phyloP scores from a whole-genome alignment of 2,888 invertebrate genomes.

The Lycocerus yunnanus region DNA sequence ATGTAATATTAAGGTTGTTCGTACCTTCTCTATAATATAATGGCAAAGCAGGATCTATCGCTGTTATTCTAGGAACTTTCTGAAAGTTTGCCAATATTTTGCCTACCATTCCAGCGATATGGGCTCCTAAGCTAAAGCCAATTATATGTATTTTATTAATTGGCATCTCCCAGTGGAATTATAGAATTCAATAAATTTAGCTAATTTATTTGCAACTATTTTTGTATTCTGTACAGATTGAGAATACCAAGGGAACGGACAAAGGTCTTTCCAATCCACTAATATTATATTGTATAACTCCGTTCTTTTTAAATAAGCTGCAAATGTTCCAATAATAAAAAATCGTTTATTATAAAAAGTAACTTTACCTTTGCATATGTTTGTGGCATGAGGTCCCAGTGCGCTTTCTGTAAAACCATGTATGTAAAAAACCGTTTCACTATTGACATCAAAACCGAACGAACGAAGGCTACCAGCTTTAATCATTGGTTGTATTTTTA shows the following conservation, averaged over 20 bases:
- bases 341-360: neutral
- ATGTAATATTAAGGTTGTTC: neutral
- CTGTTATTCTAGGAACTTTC: neutral
- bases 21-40: neutral
- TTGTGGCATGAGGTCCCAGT: neutral
- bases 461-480: neutral
- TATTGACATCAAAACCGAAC: neutral
- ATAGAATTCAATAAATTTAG: neutral
- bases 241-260: neutral
- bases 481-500: neutral
- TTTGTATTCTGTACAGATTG: neutral
- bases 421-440: constrained; percentile 1
- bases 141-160: neutral
- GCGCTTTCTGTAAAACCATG: constrained; percentile 6
- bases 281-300: neutral
- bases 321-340: neutral
- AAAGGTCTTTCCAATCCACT: neutral
- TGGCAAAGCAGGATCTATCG: neutral
- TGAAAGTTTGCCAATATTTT: neutral
- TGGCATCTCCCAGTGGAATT: neutral
- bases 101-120: neutral
- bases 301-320: neutral
- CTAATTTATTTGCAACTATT: neutral
- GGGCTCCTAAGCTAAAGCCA: neutral
- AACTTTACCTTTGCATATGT: neutral